Base-by-base conservation (phyloP, 1,140 invertebrate species). In the Antheraea pernyi region DNA sequence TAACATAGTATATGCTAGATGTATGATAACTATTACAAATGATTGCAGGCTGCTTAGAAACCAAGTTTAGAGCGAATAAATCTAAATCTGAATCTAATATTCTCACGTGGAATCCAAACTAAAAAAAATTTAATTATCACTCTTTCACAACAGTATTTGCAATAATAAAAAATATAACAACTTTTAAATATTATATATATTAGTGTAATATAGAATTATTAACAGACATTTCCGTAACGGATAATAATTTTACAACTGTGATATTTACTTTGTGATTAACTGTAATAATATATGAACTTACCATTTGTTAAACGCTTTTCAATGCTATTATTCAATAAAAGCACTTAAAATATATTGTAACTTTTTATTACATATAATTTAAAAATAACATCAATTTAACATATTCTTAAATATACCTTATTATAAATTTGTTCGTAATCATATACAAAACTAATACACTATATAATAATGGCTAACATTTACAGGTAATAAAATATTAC, bases 281-380 rank as follows among this genome's bases (percentile, higher is more conserved):
- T 74, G 22, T 30, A 30, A 69, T 60, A 75, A 69, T 63, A 62
- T 59, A 36, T 61, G 19, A 6, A 9, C 30, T 22, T 61, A 22
- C 58, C n/a, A 13, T 61, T 61, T 61, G 39, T 36, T 13, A 22
- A 61, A 22, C 0, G 19, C 30, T 13, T 61, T 7, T 61, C 19
- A 18, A 16, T 11, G 37, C 7, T 63, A 16, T 13, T 22, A n/a
- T 37, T 7, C 3, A 63, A 63, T 63, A 63, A 63, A 63, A 63
- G 19, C 30, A 30, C 10, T 65, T 46, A 7, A 64, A 39, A 30
- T 11, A 46, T 65, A 84, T 88, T 82, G 83, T 79, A 63, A 80
- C 81, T 64, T 80, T 85, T 88, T 85, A 85, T 80, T 88, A 85
- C 79, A 84, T 80, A 72, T 48, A 75, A 78, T 81, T 86, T 83